Conservation (phyloP, 2,888 invertebrate species). For the Liodrosophila aerea region DNA sequence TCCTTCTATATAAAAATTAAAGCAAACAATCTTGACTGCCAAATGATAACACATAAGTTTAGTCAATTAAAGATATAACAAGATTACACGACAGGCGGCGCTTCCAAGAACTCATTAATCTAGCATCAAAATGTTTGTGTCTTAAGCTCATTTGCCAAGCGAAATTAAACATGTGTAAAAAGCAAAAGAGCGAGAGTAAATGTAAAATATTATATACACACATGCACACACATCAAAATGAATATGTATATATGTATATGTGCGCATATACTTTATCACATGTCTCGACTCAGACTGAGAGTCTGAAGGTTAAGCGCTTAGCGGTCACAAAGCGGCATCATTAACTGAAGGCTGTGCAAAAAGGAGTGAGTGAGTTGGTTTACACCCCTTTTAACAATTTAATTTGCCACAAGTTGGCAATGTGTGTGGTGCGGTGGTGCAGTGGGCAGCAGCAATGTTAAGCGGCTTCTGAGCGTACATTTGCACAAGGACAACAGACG, state of each 20-base stretch:
- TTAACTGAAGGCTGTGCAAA: slow-evolving; percentile 50
- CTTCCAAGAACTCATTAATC: slow-evolving; percentile 59
- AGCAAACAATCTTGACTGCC: background rate
- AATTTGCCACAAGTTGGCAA: slow-evolving; percentile 62
- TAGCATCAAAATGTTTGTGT: slow-evolving; percentile 45
- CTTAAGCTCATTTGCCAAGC: slow-evolving; percentile 59
- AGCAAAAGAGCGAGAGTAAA: slow-evolving; percentile 45
- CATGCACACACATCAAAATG: background rate
- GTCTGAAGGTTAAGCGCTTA: slow-evolving; percentile 70
- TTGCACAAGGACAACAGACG: slow-evolving; percentile 47
- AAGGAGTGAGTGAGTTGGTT: background rate
- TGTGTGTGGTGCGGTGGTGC: slow-evolving; percentile 22
- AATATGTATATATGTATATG: slow-evolving; percentile 2
- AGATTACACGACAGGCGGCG: slow-evolving; percentile 11
- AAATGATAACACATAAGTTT: background rate
- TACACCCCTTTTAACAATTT: slow-evolving; percentile 60
- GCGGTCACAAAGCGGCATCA: slow-evolving; percentile 75
- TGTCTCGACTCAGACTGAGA: slow-evolving; percentile 32
- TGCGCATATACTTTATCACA: slow-evolving; percentile 23
- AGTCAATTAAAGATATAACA: slow-evolving; percentile 15
- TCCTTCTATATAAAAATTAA: background rate
- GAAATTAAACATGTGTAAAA: slow-evolving; percentile 48
- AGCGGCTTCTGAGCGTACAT: slow-evolving; percentile 55
- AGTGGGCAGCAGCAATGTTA: slow-evolving; percentile 54
- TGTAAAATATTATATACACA: slow-evolving; percentile 49